Conservation (phyloP, 2,888 invertebrate species). For the Lasius fuliginosus region DNA sequence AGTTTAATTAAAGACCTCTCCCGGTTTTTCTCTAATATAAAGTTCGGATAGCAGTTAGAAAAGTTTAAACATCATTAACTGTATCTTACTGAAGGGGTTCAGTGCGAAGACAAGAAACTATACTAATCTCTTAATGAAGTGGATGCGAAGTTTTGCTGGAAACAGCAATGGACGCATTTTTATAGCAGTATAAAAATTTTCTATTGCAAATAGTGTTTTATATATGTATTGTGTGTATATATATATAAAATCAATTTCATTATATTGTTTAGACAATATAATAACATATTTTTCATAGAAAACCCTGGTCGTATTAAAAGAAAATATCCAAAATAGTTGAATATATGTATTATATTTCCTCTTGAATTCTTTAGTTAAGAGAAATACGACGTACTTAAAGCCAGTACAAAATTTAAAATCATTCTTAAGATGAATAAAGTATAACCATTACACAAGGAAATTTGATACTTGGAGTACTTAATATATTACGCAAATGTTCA, state of each 20-base stretch:
- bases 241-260: not conserved
- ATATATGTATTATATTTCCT: not conserved
- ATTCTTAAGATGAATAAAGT: conserved; percentile 14
- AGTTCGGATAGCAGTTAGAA: conserved; percentile 76
- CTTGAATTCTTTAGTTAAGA: not conserved
- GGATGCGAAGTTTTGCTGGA: conserved; percentile 60
- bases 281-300: not conserved
- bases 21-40: conserved; percentile 69
- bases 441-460: not conserved
- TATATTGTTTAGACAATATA: not conserved
- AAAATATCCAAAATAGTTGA: not conserved
- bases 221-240: no score
- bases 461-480: conserved; percentile 25
- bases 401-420: conserved; percentile 15
- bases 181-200: conserved; percentile 24
- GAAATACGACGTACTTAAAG: not conserved
- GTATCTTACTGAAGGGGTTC: conserved; percentile 65
- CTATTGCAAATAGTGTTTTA: not conserved
- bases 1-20: conserved; percentile 80
- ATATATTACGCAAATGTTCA: conserved; percentile 28
- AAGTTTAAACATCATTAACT: conserved; percentile 78
- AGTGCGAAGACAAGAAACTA: conserved; percentile 58
- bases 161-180: not conserved
- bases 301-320: no score
- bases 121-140: conserved; percentile 69